Evolutionary conservation across 2,888 invertebrate genomes (phyloP).

Genomic region (Drosophila emarginata): DNA sequence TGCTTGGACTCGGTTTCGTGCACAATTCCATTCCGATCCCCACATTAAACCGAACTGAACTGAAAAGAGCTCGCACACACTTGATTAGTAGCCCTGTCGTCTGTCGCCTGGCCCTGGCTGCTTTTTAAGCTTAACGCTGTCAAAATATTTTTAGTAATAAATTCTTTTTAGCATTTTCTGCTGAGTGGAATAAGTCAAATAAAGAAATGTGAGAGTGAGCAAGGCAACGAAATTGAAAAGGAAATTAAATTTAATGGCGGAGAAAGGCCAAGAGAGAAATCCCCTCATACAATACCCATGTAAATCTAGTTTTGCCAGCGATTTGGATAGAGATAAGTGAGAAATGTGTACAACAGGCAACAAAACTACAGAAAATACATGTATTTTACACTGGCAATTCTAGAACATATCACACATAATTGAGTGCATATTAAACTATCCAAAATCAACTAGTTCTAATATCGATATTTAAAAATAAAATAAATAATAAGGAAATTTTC

Average conservation of each 20-base stretch:
- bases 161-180: slow-evolving; percentile 59
- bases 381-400: background rate
- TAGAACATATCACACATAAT: background rate
- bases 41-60: background rate
- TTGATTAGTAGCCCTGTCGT: slow-evolving; percentile 67
- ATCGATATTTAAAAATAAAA: too few species aligned
- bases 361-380: background rate
- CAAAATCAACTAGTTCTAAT: background rate
- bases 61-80: slow-evolving; percentile 40
- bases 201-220: slow-evolving; percentile 17
- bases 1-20: slow-evolving; percentile 23
- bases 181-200: slow-evolving; percentile 27
- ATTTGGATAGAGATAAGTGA: background rate
- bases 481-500: too few species aligned
- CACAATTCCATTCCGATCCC: slow-evolving; percentile 9
- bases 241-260: slow-evolving; percentile 49
- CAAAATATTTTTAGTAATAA: slow-evolving; percentile 80
- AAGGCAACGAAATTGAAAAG: slow-evolving; percentile 45
- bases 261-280: slow-evolving; percentile 15
- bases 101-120: slow-evolving; percentile 35
- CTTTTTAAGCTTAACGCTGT: slow-evolving; percentile 77
- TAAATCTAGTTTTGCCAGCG: background rate
- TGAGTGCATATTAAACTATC: background rate
- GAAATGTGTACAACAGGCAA: background rate
- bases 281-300: background rate